These are phyloP conservation scores for Turritopsis rubra DNA, from an alignment of 30 jellyfish, hydroid and myxozoan species.

Conservation along the genomic window DNA sequence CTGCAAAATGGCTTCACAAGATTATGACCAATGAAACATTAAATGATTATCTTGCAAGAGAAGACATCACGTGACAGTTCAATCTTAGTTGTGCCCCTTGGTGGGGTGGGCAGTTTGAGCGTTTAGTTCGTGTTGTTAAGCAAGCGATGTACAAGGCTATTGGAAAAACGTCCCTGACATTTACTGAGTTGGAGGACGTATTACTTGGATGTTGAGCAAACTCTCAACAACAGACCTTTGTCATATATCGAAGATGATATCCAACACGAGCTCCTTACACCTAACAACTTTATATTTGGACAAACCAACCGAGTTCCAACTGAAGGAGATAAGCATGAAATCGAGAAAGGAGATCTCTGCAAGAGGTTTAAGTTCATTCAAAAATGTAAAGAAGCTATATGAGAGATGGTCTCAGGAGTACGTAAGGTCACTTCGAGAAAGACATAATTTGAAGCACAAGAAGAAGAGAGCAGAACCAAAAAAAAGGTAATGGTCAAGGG, in stretches of 20 bases:
- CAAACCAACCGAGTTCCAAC: conserved; percentile 31
- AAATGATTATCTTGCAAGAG: conserved; percentile 37
- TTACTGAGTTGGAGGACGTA: conserved; percentile 38
- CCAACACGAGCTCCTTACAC: conserved; percentile 41
- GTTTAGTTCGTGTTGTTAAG: conserved; percentile 54
- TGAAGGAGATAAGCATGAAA: conserved; percentile 24
- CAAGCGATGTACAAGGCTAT: conserved; percentile 40
- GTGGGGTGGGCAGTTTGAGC: conserved; percentile 75
- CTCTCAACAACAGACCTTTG: conserved; percentile 59
- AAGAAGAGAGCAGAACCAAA: conserved; percentile 9
- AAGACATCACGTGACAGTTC: conserved; percentile 66
- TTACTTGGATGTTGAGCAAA: conserved; percentile 44
- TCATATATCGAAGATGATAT: conserved; percentile 57
- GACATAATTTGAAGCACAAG: conserved; percentile 37
- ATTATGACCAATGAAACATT: conserved; percentile 42
- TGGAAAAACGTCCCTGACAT: conserved; percentile 37
- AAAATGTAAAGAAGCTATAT: conserved; percentile 36
- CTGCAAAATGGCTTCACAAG: conserved; percentile 38
- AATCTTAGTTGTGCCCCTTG: conserved; percentile 55
- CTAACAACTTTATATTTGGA: conserved; percentile 41
- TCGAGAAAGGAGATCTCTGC: conserved; percentile 44
- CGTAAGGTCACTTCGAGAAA: conserved; percentile 38
- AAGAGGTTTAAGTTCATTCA: conserved; percentile 41
- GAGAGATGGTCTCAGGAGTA: conserved; percentile 60
- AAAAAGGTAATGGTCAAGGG: conserved; percentile 47